Conservation (phyloP, 2,113 vertebrate genomes). For the Romanogobio albipinnatus region DNA sequence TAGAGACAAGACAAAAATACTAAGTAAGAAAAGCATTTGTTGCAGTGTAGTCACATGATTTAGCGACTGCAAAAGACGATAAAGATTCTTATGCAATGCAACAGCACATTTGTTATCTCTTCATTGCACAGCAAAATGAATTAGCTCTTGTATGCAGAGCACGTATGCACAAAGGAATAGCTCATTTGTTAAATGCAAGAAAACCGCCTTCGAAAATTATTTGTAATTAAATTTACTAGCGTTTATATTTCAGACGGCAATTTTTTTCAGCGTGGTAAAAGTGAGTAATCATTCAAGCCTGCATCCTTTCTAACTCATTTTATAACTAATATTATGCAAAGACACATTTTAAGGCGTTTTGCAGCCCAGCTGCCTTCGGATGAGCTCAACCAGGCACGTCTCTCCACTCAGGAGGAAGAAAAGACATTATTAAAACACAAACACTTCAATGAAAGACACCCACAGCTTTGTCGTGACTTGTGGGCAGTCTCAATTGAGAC, state of each 20-base stretch:
- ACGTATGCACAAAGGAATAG: too few relatives aligned
- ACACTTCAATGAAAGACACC: background rate
- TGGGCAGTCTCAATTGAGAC: too few relatives aligned
- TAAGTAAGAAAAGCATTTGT: too few relatives aligned
- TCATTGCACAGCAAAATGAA: too few relatives aligned
- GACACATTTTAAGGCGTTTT: background rate
- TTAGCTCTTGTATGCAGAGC: too few relatives aligned
- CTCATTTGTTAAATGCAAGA: too few relatives aligned
- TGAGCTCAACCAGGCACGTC: background rate
- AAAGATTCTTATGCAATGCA: too few relatives aligned
- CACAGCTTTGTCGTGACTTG: background rate
- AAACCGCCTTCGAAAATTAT: too few relatives aligned
- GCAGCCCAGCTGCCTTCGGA: background rate
- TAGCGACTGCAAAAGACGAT: background rate
- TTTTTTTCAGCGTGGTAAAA: background rate
- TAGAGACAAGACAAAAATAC: too few relatives aligned
- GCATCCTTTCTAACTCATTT: background rate
- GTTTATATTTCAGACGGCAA: too few relatives aligned
- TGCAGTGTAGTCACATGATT: background rate
- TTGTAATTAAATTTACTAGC: too few relatives aligned
- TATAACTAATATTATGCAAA: background rate
- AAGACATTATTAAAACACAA: background rate
- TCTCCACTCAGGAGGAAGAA: conserved; percentile 12
- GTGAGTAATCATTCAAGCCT: background rate
- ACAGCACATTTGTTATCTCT: too few relatives aligned